Base-by-base conservation (phyloP, 2,888 invertebrate species). In the Metellina segmentata region DNA sequence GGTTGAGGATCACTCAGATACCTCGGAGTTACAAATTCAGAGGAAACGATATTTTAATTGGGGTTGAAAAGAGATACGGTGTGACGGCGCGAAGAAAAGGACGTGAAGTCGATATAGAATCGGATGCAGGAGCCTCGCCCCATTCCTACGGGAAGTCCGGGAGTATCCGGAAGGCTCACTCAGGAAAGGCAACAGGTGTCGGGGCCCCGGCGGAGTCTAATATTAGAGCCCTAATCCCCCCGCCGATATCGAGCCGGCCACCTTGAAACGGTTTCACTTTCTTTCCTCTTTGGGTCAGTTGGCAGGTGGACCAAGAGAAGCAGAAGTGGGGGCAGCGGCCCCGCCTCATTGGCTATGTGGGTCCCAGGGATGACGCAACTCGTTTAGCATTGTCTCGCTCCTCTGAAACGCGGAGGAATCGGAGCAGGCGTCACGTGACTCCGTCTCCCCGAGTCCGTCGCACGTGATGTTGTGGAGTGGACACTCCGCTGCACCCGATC, bases 221-320 rank as follows among this genome's bases (percentile, higher is more conserved):
- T 61, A 61, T 61, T 61, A 61, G 61, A 11, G 34, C 34, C 34
- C 34, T 34, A 34, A 34, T 34, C 34, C 34, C n/a, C 4, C 34
- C 34, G 34, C 34, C 34, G 34, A 34, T 1, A 34, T 34, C 34
- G 34, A 34, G 34, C 34, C 16, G 61, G 53, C 79, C 79, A 79
- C 79, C 79, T 79, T 79, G 79, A 79, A 79, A 79, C 34, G 79
- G 34, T 79, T 53, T 53, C 53, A 8, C 61, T 53, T 61, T 61
- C 61, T 61, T 34, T 34, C 34, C 34, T 34, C 34, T 34, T 4
- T 79, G 79, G 79, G 77, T 77, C 77, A 77, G n/a, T 77, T 48
- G 49, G 16, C 61, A 34, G 34, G 34, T 34, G 34, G 34, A 34
- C 34, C 34, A 34, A 4, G 34, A 34, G 34, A 34, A 34, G 34